A percentile compares a stretch with the other conserved stretches of the same genome.
These are phyloP conservation scores for Mnemiopsis leidyi DNA, from an alignment of 37 sponge, comb jelly and placozoan species.

Conservation along the genomic window DNA sequence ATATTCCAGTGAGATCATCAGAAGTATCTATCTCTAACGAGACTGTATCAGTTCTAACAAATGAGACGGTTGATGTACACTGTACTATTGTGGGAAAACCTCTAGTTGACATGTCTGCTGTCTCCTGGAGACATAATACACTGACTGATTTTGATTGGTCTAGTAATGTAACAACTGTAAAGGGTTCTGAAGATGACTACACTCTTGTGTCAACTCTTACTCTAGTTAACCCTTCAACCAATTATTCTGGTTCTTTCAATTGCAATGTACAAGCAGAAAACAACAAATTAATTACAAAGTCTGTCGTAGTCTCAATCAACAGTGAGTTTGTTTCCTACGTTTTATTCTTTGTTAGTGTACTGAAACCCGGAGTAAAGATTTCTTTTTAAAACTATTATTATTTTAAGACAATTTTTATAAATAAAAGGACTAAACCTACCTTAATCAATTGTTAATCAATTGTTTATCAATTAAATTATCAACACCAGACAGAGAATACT, in stretches of 20 bases:
- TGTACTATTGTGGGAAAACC: slow-evolving; percentile 3
- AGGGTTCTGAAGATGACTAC: background rate
- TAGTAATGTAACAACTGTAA: background rate
- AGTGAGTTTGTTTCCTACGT: too few species aligned
- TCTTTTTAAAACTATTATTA: too few species aligned
- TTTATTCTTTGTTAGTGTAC: too few species aligned
- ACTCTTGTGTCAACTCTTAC: background rate
- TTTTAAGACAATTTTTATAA: too few species aligned
- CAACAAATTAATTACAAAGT: background rate
- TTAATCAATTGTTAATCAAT: too few species aligned
- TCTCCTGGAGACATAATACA: slow-evolving; percentile 9
- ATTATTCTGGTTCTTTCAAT: background rate
- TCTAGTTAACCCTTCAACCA: background rate
- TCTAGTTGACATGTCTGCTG: background rate
- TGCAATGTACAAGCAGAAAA: background rate
- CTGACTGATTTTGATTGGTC: background rate
- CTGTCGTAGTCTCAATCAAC: background rate
- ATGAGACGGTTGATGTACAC: background rate
- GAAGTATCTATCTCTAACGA: background rate
- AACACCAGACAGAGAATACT: background rate
- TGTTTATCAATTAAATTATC: too few species aligned
- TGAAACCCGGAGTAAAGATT: too few species aligned
- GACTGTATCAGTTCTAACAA: background rate
- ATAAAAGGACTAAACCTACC: too few species aligned
- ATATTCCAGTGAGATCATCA: slow-evolving; percentile 1